Percentiles rank a stretch among this genome's conserved stretches.
Conservation (phyloP, 2,797 vertebrate genomes). For the Chaunax sp. region DNA sequence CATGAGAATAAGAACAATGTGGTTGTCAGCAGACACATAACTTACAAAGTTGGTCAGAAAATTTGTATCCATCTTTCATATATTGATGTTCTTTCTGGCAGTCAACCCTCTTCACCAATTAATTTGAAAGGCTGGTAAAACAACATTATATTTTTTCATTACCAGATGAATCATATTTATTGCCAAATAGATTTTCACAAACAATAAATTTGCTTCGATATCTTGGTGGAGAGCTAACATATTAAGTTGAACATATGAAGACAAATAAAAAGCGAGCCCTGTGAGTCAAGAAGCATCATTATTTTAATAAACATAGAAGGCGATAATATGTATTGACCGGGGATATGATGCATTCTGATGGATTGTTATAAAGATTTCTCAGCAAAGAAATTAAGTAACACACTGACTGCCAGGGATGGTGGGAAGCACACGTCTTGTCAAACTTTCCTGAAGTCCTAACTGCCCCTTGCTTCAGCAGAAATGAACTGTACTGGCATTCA, state of each 20-base stretch:
- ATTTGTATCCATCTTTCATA: not conserved
- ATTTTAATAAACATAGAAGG: too few relatives aligned
- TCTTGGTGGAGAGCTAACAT: not conserved
- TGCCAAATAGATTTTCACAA: not conserved
- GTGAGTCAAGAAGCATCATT: too few relatives aligned
- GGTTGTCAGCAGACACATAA: not conserved
- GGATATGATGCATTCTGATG: not conserved
- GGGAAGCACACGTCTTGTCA: constrained; percentile 54
- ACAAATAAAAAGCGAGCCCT: too few relatives aligned
- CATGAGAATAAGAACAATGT: not conserved
- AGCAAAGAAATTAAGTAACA: constrained; percentile 2
- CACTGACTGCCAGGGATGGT: constrained; percentile 37
- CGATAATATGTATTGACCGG: not conserved
- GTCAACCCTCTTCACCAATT: not conserved
- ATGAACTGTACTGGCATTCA: constrained; percentile 71
- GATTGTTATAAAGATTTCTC: not conserved
- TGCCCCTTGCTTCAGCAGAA: constrained; percentile 63
- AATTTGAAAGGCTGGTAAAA: not conserved
- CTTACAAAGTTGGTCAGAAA: not conserved
- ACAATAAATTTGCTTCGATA: not conserved
- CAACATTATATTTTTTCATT: not conserved
- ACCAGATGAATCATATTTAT: not conserved
- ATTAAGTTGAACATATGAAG: not conserved
- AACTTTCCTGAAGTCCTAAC: constrained; percentile 52
- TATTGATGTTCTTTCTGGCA: not conserved